Percentiles rank a stretch among this genome's conserved stretches.
These are phyloP conservation scores for Balaenoptera acutorostrata DNA, from an alignment of 2,113 vertebrate genomes.

Conservation along the genomic window DNA sequence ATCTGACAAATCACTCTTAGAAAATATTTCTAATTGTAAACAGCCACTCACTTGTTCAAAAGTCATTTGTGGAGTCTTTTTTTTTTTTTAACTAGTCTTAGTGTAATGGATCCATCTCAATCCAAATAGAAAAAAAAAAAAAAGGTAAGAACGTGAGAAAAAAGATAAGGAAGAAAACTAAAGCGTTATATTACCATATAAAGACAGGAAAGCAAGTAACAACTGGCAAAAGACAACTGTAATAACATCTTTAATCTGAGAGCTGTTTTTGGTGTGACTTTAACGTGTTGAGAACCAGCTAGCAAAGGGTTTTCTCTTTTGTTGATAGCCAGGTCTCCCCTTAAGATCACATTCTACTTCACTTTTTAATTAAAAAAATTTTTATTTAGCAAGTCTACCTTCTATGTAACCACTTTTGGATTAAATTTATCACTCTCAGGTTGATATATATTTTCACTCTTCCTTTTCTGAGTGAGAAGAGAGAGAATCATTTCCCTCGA, in stretches of 20 bases:
- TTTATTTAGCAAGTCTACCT: background rate
- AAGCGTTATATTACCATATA: background rate
- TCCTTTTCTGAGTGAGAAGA: background rate
- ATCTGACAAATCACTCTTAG: background rate
- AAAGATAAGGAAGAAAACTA: background rate
- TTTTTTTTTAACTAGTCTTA: background rate
- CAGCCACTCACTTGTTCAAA: background rate
- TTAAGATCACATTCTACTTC: background rate
- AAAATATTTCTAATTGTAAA: constrained; percentile 11
- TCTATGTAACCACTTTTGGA: background rate
- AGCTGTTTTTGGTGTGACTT: background rate
- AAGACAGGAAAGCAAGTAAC: background rate
- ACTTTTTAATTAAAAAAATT: background rate
- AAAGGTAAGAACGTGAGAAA: background rate
- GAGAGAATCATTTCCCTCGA: background rate
- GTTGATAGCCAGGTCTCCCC: background rate
- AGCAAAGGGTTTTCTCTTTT: background rate
- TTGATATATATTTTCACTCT: background rate
- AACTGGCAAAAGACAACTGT: background rate
- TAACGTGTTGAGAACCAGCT: background rate
- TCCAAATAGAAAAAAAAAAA: background rate
- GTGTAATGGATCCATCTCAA: background rate
- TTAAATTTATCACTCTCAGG: background rate
- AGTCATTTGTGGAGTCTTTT: background rate
- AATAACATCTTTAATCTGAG: background rate